These are phyloP conservation scores for Eupristina koningsbergeri DNA, from an alignment of 1,140 invertebrate genomes.

Conservation along the genomic window DNA sequence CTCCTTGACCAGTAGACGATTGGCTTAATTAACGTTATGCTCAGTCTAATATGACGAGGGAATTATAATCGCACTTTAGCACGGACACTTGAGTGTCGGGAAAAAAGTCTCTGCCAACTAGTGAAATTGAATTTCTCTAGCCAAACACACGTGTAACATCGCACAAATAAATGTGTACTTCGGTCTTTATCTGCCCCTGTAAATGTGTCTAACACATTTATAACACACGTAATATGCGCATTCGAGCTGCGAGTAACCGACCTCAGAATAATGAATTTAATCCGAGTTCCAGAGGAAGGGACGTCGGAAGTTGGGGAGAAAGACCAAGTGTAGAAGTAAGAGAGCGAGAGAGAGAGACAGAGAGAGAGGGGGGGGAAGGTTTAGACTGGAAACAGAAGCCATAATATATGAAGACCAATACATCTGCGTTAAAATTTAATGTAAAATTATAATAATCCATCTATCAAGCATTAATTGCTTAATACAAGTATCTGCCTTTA, in stretches of 20 bases:
- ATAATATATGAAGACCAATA: too few relatives aligned
- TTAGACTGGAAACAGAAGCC: background rate
- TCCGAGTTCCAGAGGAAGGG: background rate
- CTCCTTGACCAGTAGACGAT: too few relatives aligned
- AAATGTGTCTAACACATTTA: background rate
- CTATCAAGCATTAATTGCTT: too few relatives aligned
- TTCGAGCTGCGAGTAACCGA: background rate
- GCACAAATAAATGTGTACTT: too few relatives aligned
- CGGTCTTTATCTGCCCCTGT: too few relatives aligned
- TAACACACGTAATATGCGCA: background rate
- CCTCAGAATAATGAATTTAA: constrained; percentile 40
- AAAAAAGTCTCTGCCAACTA: background rate
- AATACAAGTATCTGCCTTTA: too few relatives aligned
- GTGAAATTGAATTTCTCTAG: constrained; percentile 26
- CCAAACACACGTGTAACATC: background rate
- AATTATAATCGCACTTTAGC: constrained; percentile 48
- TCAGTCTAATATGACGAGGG: background rate
- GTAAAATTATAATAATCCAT: background rate
- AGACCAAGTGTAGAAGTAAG: background rate
- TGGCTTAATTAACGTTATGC: constrained; percentile 14
- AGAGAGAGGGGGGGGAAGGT: background rate
- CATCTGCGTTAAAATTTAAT: too few relatives aligned
- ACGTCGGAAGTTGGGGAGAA: background rate
- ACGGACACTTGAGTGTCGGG: background rate
- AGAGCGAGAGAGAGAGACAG: background rate